Conservation (phyloP, 2,888 invertebrate genomes). For the Drosophila paranaensis region DNA sequence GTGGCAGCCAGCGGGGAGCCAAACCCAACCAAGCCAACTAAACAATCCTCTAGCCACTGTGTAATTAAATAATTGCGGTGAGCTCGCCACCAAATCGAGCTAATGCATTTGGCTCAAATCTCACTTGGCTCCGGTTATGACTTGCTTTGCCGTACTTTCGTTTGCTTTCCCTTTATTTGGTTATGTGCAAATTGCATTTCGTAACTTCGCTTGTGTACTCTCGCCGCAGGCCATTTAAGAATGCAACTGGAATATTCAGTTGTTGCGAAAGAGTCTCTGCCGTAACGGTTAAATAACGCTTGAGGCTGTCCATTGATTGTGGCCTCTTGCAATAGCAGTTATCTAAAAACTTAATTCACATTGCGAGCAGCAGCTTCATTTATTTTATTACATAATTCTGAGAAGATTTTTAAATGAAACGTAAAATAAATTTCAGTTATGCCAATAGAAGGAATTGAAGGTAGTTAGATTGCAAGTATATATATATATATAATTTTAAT, state of each 20-base stretch:
- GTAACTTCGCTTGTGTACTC: conserved; percentile 56
- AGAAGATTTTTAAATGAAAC: too few relatives aligned
- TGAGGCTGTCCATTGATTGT: conserved; percentile 12
- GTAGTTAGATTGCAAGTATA: too few relatives aligned
- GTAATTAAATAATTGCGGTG: conserved; percentile 78
- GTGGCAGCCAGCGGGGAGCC: conserved; percentile 26
- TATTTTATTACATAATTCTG: not conserved
- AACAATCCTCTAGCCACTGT: conserved; percentile 36
- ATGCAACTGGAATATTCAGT: conserved; percentile 12
- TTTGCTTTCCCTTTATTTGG: conserved; percentile 55
- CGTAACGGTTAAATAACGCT: conserved; percentile 31
- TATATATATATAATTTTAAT: too few relatives aligned
- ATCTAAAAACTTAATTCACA: not conserved
- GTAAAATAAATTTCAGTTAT: too few relatives aligned
- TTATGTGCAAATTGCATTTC: conserved; percentile 65
- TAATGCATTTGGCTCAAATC: conserved; percentile 69
- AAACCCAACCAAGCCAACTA: conserved; percentile 2
- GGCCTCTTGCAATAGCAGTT: not conserved
- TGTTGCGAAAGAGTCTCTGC: conserved; percentile 17
- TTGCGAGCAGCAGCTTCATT: not conserved
- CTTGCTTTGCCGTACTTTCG: conserved; percentile 41
- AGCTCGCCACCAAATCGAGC: conserved; percentile 68
- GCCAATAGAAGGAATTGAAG: too few relatives aligned
- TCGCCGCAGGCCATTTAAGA: conserved; percentile 49
- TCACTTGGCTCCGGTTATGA: conserved; percentile 52